Percentiles rank a stretch among this genome's conserved stretches.
Evolutionary conservation across 2,888 invertebrate genomes (phyloP).

Genomic region (Sericinus montela): DNA sequence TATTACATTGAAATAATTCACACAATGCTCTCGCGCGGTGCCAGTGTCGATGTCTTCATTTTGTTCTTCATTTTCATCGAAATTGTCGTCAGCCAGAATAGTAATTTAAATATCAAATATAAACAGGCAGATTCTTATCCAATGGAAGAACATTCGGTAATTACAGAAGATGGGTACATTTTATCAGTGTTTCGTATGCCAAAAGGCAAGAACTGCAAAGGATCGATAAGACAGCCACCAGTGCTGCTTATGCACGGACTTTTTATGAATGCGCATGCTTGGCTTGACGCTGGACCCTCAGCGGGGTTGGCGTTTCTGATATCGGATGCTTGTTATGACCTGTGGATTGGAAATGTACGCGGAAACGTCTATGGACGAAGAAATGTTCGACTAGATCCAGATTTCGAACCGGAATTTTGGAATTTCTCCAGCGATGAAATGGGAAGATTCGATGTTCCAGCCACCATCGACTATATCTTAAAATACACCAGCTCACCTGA

Average conservation of each 20-base stretch:
- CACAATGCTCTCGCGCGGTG: no score
- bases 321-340: no score
- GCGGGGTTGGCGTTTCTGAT: no score
- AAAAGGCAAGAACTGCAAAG: constrained; percentile 30
- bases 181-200: not conserved
- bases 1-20: no score
- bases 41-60: not conserved
- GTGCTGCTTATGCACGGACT: no score
- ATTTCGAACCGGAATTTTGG: constrained; percentile 70
- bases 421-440: constrained; percentile 62
- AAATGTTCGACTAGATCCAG: constrained; percentile 63
- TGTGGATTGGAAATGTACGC: constrained; percentile 21
- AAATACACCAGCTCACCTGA: constrained; percentile 26
- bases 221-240: no score
- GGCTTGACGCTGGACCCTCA: no score
- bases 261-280: no score
- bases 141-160: not conserved
- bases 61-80: not conserved
- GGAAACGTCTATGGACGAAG: constrained; percentile 69
- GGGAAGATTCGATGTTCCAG: constrained; percentile 33
- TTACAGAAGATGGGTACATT: not conserved
- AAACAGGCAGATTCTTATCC: not conserved
- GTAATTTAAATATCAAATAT: not conserved
- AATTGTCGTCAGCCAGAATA: not conserved
- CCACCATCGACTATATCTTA: constrained; percentile 35